A percentile compares a stretch with the other conserved stretches of the same genome.
Evolutionary conservation across 2,797 vertebrate genomes (phyloP).

Genomic region (Benthosema pterotum): DNA sequence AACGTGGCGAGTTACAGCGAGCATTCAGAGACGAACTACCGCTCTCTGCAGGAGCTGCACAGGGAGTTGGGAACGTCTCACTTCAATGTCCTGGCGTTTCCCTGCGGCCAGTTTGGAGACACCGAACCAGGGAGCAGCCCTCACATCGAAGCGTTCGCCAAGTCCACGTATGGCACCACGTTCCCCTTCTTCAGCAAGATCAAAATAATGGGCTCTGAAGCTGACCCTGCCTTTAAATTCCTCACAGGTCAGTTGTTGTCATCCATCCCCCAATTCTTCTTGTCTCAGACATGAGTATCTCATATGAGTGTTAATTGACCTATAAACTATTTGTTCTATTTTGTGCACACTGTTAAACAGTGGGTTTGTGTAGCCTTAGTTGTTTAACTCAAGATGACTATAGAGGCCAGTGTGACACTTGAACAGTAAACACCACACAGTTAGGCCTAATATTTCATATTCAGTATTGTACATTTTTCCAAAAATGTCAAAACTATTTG

Average conservation of each 20-base stretch:
- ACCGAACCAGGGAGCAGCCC: conserved; percentile 84
- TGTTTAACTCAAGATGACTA: no score
- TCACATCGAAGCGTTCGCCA: conserved; percentile 87
- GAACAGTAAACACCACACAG: no score
- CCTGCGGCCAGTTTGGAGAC: conserved; percentile 93
- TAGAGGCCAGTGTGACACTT: no score
- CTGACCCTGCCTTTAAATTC: conserved; percentile 91
- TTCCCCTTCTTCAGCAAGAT: conserved; percentile 96
- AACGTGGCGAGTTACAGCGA: conserved; percentile 97
- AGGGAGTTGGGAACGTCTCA: conserved; percentile 92
- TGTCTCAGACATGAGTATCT: no score
- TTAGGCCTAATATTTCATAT: no score
- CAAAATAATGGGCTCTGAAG: conserved; percentile 92
- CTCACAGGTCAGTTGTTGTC: conserved; percentile 85
- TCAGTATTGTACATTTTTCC: no score
- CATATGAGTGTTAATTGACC: no score
- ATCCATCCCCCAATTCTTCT: no score
- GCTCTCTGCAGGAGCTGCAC: conserved; percentile 89
- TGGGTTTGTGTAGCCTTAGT: no score
- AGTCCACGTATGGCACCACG: conserved; percentile 85
- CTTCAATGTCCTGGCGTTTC: conserved; percentile 96
- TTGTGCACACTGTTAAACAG: no score
- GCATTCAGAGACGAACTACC: conserved; percentile 89
- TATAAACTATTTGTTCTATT: no score
- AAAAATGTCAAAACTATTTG: no score